Base-by-base conservation (phyloP, 30 jellyfish, hydroid and myxozoan species). In the Aurelia sp. region DNA sequence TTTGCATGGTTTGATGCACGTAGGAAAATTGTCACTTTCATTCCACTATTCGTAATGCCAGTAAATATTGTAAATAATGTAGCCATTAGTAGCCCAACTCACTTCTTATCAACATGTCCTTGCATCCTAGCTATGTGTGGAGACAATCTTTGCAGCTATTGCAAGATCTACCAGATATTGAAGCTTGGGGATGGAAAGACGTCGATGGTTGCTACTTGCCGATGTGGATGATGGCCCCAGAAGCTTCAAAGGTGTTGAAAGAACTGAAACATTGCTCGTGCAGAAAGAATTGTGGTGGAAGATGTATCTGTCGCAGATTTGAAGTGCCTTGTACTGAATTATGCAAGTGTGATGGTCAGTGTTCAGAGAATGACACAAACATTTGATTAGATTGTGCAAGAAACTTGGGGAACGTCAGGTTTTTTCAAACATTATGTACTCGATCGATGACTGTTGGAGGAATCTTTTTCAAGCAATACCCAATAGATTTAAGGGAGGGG, bases 261-360 rank as follows among this genome's bases (percentile, higher is more conserved):
- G 89, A 78, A 58, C 82, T 78, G 70, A 59, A 41, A 47, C 70
- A 78, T n/a, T 78, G 79, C 33, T 35, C 80, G 48, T 78, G 89
- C 59, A 78, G 62, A 63, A 63, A 63, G 89, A 58, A 59, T 57
- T 58, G 80, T 31, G 53, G 79, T 63, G 53, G 80, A 38, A 71
- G 66, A 60, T 78, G 89, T 41, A 63, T 24, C 19, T 78, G 89
- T 78, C 78, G 80, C 19, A 78, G 51, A 41, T 63, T 27, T 63
- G 89, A 59, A 19, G 12, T 78, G 20, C 70, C 67, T 22, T 78
- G 89, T 67, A 55, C 83, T 20, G 65, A 35, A 50, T 51, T 78
- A 31, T 78, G 89, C 89, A 59, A 40, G 13, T 78, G 89, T 59
- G 68, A 78, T 58, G 89, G 89, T 51, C 67, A 63, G 70, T 78